These are phyloP conservation scores for Odontocerum albicorne DNA, from an alignment of 2,888 invertebrate species.

Conservation along the genomic window DNA sequence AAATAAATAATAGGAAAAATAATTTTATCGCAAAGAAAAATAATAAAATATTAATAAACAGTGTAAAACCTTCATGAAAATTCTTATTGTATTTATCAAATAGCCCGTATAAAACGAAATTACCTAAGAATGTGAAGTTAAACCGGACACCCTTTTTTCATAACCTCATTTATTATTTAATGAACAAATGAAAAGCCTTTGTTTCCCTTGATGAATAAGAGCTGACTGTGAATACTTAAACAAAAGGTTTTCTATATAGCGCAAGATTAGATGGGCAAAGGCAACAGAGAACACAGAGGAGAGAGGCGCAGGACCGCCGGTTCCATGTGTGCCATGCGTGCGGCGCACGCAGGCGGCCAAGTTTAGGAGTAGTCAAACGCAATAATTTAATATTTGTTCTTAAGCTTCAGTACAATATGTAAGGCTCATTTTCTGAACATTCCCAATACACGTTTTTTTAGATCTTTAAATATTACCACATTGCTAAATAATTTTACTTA, in stretches of 20 bases:
- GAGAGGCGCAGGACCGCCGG: no score
- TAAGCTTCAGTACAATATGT: no score
- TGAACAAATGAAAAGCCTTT: conserved; percentile 28
- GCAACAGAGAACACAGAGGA: conserved; percentile 13
- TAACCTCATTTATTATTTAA: conserved; percentile 25
- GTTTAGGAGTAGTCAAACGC: conserved; percentile 20
- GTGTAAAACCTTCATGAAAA: conserved; percentile 4
- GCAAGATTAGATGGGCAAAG: conserved; percentile 5
- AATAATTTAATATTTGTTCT: neutral
- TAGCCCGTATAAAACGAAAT: neutral
- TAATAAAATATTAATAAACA: conserved; percentile 13
- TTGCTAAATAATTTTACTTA: no score
- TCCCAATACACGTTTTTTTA: no score
- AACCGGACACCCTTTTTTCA: conserved; percentile 21
- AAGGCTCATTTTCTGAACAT: no score
- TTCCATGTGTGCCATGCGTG: conserved; percentile 14
- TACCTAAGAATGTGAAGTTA: conserved; percentile 3
- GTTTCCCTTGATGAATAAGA: conserved; percentile 31
- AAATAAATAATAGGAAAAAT: neutral
- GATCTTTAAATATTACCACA: no score
- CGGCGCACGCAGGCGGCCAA: conserved; percentile 19
- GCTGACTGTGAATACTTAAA: conserved; percentile 23
- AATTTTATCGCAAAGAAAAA: neutral
- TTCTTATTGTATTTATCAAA: conserved; percentile 2
- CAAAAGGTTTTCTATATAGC: conserved; percentile 9